Conservation (phyloP, 2,113 vertebrate species). For the Gallinago media region DNA sequence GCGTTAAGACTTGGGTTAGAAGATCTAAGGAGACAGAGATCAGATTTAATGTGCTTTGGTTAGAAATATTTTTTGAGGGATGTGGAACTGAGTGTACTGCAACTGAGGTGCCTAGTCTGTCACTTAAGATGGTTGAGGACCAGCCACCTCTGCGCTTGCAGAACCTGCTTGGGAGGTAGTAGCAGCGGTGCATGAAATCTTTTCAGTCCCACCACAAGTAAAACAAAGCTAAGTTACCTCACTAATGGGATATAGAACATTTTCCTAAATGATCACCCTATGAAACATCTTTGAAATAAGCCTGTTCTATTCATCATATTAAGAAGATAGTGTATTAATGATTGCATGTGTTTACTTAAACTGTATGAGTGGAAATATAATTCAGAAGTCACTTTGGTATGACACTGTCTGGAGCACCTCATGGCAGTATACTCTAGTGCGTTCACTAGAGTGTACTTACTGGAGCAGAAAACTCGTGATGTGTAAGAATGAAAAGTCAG, state of each 20-base stretch:
- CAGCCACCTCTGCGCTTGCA: not conserved
- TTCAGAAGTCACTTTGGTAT: not conserved
- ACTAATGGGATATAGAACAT: not conserved
- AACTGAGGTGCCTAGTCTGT: not conserved
- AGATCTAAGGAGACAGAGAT: not conserved
- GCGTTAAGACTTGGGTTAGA: not conserved
- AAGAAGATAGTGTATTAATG: not conserved
- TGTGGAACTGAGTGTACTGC: not conserved
- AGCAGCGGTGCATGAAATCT: not conserved
- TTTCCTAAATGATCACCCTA: not conserved
- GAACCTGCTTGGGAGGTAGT: not conserved
- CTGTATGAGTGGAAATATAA: not conserved
- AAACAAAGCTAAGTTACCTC: not conserved
- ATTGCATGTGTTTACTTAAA: not conserved
- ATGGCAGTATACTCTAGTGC: not conserved
- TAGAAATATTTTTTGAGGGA: not conserved
- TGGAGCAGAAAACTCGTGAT: rapidly evolving
- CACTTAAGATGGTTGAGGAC: not conserved
- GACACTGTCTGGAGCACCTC: not conserved
- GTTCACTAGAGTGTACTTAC: not conserved
- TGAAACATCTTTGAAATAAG: not conserved
- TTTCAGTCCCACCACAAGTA: not conserved
- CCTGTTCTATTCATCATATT: not conserved
- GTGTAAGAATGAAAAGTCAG: not conserved
- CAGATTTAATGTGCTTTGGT: not conserved